Evolutionary conservation across 2,113 vertebrate species (phyloP), one percentile per base, ranked within the genome.

Genomic region (Callipepla californica): DNA sequence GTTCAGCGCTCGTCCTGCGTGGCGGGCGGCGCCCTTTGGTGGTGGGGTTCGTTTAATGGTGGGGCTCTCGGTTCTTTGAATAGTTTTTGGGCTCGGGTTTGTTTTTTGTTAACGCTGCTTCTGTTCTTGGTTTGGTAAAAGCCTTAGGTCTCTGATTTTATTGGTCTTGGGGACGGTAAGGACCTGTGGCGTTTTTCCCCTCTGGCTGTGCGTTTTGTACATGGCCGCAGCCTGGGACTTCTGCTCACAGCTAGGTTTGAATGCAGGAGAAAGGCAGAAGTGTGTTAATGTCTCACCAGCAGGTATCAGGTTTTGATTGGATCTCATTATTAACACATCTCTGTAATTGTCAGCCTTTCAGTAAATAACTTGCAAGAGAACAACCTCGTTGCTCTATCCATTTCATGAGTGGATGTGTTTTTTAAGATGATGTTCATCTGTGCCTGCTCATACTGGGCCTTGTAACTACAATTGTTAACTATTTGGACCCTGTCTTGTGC

Each of bases 131-230:
- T 4, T 5, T 0, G 23, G 28, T 6, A 25, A 5, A 12, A 1
- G n/a, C 3, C 12, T 9, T 45, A 36, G 8, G 0, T 5, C 9
- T 5, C 14, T 18, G 51, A 9, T 7, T 25, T 19, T 26, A 4
- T 1, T 7, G 17, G 47, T 4, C 4, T 13, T 32, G 50, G 3
- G 2, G 0, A 1, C 30, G 2, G 13, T 15, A 2, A n/a, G 38
- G 23, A 3, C 8, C 9, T 7, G 28, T 1, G 16, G 25, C 1
- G 22, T 3, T 5, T 8, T 6, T 16, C 9, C 12, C 21, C 13
- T 5, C 0, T 5, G 19, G 62, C 58, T 5, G 1, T 3, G 1
- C 0, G 40, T 34, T 3, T 25, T n/a, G 16, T 22, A 20, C 0
- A 2, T 22, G 47, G 1, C 48, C 1, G 34, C 44, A 44, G 44